Evolutionary conservation across 2,888 invertebrate species (phyloP).

Genomic region (Spisula subtruncata): DNA sequence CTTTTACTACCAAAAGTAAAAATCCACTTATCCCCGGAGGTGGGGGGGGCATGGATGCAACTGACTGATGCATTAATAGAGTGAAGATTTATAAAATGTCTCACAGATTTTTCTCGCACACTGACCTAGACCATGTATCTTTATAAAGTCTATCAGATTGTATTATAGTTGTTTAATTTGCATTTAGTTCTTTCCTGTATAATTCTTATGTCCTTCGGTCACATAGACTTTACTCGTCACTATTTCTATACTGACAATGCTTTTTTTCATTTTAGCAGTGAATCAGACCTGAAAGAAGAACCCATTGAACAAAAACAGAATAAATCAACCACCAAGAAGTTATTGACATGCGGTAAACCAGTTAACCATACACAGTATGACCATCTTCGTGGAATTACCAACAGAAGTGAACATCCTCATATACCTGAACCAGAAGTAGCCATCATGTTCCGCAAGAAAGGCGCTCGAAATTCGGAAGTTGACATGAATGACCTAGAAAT

Average conservation of each 20-base stretch:
- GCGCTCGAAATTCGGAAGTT: conserved; percentile 82
- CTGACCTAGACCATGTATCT: too few relatives aligned
- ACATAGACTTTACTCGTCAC: too few relatives aligned
- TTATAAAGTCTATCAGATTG: too few relatives aligned
- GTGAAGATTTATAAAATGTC: too few relatives aligned
- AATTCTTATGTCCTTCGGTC: too few relatives aligned
- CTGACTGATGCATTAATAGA: too few relatives aligned
- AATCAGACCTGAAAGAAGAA: conserved; percentile 5
- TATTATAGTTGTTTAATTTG: too few relatives aligned
- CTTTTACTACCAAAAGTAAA: too few relatives aligned
- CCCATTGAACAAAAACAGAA: conserved; percentile 49
- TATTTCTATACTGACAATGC: too few relatives aligned
- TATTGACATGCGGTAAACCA: conserved; percentile 91
- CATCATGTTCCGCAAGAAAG: conserved; percentile 85
- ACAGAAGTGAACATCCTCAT: conserved; percentile 93
- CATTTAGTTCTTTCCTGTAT: too few relatives aligned
- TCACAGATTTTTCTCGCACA: too few relatives aligned
- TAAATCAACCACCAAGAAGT: conserved; percentile 54
- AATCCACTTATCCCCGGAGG: too few relatives aligned
- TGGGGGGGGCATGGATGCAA: not conserved
- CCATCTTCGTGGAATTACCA: conserved; percentile 94
- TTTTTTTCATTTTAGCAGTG: not conserved
- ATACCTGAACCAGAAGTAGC: conserved; percentile 92
- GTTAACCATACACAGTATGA: conserved; percentile 96
- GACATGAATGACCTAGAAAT: conserved; percentile 86